These are phyloP conservation scores for Bettongia penicillata DNA, from an alignment of 2,113 vertebrate species.

Conservation along the genomic window DNA sequence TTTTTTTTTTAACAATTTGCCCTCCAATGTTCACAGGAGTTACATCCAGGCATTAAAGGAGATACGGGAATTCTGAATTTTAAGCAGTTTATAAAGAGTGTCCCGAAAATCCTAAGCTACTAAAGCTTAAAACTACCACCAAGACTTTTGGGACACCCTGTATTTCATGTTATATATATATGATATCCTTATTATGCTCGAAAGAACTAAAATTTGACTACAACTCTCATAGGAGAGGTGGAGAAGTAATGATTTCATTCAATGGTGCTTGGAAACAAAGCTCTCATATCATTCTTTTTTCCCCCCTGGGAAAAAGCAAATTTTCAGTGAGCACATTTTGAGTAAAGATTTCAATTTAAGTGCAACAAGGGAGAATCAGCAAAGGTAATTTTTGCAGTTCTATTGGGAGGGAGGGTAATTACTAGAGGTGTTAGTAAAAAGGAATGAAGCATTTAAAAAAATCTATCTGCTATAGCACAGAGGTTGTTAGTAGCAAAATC, in stretches of 20 bases:
- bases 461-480: constrained; percentile 31
- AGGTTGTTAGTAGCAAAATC: constrained; percentile 46
- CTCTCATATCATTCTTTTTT: not conserved
- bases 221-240: not conserved
- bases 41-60: not conserved
- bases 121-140: constrained; percentile 37
- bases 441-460: constrained; percentile 24
- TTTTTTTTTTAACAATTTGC: not conserved
- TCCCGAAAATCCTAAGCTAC: not conserved
- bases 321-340: not conserved
- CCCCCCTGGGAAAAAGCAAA: constrained; percentile 17
- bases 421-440: not conserved
- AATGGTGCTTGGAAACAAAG: constrained; percentile 20
- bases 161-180: not conserved
- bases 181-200: not conserved
- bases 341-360: constrained; percentile 9
- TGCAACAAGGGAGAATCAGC: constrained; percentile 19
- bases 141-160: not conserved
- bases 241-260: not conserved
- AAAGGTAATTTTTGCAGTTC: constrained; percentile 46
- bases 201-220: constrained; percentile 36
- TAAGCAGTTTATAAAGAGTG: not conserved
- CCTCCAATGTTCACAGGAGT: constrained; percentile 27
- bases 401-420: not conserved
- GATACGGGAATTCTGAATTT: constrained; percentile 13